A percentile compares a stretch with the other conserved stretches of the same genome.
These are phyloP conservation scores for Vombatus ursinus DNA, from an alignment of 2,113 vertebrate genomes.

Conservation along the genomic window DNA sequence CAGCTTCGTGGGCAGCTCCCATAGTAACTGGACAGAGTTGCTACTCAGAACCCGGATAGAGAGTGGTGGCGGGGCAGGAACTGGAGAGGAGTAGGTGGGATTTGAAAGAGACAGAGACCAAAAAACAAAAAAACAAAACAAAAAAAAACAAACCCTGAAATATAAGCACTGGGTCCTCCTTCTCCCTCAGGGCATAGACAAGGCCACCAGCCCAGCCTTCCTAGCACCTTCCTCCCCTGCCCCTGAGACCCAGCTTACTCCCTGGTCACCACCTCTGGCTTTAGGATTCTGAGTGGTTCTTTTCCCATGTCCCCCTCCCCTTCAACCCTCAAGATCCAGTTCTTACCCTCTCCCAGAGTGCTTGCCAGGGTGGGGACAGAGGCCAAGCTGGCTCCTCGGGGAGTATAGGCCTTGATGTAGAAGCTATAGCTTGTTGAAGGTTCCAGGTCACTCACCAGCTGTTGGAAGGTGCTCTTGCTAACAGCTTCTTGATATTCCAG, in stretches of 20 bases:
- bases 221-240: not conserved
- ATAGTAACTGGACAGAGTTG: constrained; percentile 89
- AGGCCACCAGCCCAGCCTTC: not conserved
- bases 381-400: constrained; percentile 95
- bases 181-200: rapidly evolving
- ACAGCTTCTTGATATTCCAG: constrained; percentile 99
- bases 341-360: constrained; percentile 96
- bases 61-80: constrained; percentile 91
- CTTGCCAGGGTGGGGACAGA: constrained; percentile 88
- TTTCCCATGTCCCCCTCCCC: not conserved
- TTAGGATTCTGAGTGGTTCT: not conserved
- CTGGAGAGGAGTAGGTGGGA: constrained; percentile 79
- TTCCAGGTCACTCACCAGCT: constrained; percentile 94
- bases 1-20: constrained; percentile 94
- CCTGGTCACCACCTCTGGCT: not conserved
- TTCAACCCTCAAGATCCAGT: not conserved
- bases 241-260: not conserved
- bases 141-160: too few species aligned
- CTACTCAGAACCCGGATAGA: constrained; percentile 92
- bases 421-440: constrained; percentile 97
- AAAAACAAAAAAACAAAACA: not conserved
- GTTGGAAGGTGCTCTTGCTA: constrained; percentile 95
- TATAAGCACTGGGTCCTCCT: not conserved
- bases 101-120: constrained; percentile 45
- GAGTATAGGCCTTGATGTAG: constrained; percentile 98